Evolutionary conservation across 1,140 invertebrate genomes (phyloP), one percentile per base, ranked within the genome.

Genomic region (Neomicropteryx cornuta): DNA sequence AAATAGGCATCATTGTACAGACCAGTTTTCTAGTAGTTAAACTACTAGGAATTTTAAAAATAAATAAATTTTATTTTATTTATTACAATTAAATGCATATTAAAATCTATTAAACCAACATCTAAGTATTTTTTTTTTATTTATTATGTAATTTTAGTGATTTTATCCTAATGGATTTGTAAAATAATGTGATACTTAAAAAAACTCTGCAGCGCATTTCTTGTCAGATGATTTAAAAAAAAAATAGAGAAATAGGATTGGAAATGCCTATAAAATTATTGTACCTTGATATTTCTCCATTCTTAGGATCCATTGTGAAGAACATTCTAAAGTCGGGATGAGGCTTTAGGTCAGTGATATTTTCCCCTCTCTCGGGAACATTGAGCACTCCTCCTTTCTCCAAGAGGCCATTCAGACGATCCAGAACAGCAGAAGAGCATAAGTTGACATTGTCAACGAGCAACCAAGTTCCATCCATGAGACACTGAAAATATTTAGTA

Each of bases 361-460:
- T 50, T 44, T 75, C 75, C 4, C 94, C 94, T 54, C 90, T 76
- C 69, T 99, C 96, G n/a, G 86, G 86, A 28, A 99, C 77, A 18
- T 76, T 80, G 1, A 99, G 67, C 6, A 80, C 76, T 2, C 97
- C 97, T 49, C 85, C 81, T 1, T 89, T 87, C 68, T 99, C 97
- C 45, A 99, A 70, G 2, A 99, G 69, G 13, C 84, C 84, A 72
- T 99, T 99, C 4, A 99, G 68, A 47, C 97, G 75, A 66, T 99
- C 97, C 45, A 99, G 67, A 8, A 99, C 91, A 21, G 96, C 94
- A 2, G 95, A 77, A 47, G 89, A 93, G 60, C 95, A 98, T 18
- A 97, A 76, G 69, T 99, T 99, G 1, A 94, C 94, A 65, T 98
- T 93, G 61, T 99, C 95, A 27, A 99, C 71, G 6, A 97, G 66